Percentiles rank a stretch among this genome's conserved stretches.
These are phyloP conservation scores for Ramazzottius varieornatus DNA, from an alignment of 2,888 invertebrate genomes.

Conservation along the genomic window DNA sequence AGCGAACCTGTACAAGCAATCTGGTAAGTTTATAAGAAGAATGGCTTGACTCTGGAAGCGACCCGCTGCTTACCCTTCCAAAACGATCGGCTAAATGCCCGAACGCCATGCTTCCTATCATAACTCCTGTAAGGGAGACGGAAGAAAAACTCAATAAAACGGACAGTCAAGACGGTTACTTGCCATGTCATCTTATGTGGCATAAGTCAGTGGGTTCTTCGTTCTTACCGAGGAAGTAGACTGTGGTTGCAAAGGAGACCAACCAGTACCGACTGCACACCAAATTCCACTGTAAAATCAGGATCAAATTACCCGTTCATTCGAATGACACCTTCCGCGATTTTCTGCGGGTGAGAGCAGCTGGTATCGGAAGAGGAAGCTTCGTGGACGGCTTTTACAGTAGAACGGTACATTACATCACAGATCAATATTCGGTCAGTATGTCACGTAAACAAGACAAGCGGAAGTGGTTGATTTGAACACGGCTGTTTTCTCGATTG, in stretches of 20 bases:
- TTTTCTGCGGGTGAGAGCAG: background rate
- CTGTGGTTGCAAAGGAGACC: background rate
- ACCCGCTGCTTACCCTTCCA: too few relatives aligned
- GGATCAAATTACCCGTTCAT: background rate
- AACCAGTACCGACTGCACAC: background rate
- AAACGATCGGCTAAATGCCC: background rate
- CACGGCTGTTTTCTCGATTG: too few relatives aligned
- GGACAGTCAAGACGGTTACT: too few relatives aligned
- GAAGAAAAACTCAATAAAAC: background rate
- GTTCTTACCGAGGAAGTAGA: background rate
- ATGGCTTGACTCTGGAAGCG: too few relatives aligned
- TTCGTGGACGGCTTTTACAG: background rate
- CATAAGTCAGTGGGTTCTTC: too few relatives aligned
- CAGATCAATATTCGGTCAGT: background rate
- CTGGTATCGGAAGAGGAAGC: background rate
- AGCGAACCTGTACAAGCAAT: too few relatives aligned
- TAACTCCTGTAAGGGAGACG: background rate
- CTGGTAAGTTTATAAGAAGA: too few relatives aligned
- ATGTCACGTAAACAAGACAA: too few relatives aligned
- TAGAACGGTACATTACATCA: background rate
- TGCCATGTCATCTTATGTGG: too few relatives aligned
- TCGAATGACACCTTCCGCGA: background rate
- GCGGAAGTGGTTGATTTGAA: too few relatives aligned
- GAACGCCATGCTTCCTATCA: background rate
- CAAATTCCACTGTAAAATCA: background rate